Conservation (phyloP, 2,888 invertebrate genomes). For the Cataglyphis altisquamis region DNA sequence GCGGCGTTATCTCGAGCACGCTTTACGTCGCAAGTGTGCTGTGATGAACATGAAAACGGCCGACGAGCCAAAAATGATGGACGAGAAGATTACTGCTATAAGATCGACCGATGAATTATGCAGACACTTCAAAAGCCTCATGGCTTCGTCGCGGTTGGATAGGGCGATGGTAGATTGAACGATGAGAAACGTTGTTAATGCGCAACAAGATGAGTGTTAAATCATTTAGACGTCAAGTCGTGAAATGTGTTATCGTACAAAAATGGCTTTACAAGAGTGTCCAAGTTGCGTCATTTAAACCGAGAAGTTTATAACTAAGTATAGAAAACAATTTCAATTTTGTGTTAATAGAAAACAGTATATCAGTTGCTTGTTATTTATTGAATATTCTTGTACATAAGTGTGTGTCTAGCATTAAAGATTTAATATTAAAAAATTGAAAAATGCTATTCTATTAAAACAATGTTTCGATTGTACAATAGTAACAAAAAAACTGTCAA, state of each 20-base stretch:
- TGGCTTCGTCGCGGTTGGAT: conserved; percentile 50
- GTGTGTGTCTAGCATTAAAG: neutral
- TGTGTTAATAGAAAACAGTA: too few relatives aligned
- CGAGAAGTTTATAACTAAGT: too few relatives aligned
- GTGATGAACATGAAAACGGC: conserved; percentile 47
- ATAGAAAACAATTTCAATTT: neutral
- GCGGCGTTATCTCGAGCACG: conserved; percentile 23
- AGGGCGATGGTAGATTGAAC: conserved; percentile 28
- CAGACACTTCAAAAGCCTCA: conserved; percentile 53
- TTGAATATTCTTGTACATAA: neutral
- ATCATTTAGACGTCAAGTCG: conserved; percentile 45
- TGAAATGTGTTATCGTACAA: conserved; percentile 14
- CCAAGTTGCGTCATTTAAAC: conserved; percentile 2
- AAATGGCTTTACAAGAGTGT: neutral
- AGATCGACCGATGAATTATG: conserved; percentile 66
- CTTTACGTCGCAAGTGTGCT: conserved; percentile 17
- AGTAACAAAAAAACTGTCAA: too few relatives aligned
- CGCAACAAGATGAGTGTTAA: conserved; percentile 47
- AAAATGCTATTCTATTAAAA: neutral
- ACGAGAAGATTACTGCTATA: conserved; percentile 55
- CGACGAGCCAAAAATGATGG: conserved; percentile 58
- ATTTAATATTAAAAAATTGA: neutral
- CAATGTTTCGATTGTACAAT: too few relatives aligned
- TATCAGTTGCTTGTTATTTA: neutral
- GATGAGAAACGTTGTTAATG: conserved; percentile 41